These are phyloP conservation scores for Anoura caudifer DNA, from an alignment of 2,113 vertebrate genomes.

Conservation along the genomic window DNA sequence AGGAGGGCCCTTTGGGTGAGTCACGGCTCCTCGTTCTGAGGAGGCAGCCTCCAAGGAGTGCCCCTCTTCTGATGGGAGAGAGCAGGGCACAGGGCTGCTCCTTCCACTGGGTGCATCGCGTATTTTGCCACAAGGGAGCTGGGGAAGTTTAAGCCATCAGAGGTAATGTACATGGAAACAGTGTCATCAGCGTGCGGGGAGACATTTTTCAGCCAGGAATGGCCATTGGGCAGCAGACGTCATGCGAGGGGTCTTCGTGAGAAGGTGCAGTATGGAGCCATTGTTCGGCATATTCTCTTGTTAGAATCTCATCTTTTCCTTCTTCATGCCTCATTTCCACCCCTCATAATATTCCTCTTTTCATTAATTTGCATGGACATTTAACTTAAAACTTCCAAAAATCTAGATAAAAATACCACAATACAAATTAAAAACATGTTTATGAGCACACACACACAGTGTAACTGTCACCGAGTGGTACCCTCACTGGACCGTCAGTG, in stretches of 20 bases:
- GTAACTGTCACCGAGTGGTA: background rate
- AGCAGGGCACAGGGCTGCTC: fast-evolving
- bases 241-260: background rate
- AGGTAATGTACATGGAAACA: background rate
- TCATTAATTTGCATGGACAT: background rate
- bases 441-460: background rate
- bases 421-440: background rate
- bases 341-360: background rate
- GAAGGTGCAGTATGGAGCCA: background rate
- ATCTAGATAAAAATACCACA: background rate
- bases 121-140: background rate
- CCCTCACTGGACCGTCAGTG: background rate
- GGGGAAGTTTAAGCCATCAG: background rate
- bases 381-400: background rate
- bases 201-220: background rate
- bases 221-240: background rate
- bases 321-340: background rate
- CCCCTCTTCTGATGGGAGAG: background rate
- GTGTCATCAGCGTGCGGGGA: background rate
- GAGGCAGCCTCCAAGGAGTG: background rate
- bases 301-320: background rate
- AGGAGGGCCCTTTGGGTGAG: background rate
- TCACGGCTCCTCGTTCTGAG: background rate
- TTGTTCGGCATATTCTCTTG: background rate
- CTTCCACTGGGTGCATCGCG: background rate